Conservation (phyloP, 2,113 vertebrate genomes). For the Nibea coibor region DNA sequence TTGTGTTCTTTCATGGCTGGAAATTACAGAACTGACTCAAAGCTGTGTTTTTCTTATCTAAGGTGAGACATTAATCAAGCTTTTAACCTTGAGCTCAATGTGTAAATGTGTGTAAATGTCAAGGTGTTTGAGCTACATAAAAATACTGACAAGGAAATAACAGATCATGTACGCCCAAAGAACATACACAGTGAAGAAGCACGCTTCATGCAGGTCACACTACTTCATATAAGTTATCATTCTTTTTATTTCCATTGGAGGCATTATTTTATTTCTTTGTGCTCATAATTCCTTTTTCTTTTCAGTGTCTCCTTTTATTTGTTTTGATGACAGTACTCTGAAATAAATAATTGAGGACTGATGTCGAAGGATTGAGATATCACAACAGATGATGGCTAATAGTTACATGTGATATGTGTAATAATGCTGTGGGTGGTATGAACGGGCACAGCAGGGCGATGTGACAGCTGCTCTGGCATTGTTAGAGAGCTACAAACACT, state of each 20-base stretch:
- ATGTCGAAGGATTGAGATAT: not conserved
- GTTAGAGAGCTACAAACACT: not conserved
- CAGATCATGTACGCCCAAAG: not conserved
- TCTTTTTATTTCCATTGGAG: not conserved
- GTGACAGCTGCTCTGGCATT: not conserved
- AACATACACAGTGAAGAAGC: not conserved
- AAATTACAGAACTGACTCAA: not conserved
- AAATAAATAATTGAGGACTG: not conserved
- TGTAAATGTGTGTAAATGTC: not conserved
- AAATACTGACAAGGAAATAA: not conserved
- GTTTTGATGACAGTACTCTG: not conserved
- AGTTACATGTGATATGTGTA: not conserved
- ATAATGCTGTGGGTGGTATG: not conserved
- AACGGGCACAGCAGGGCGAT: not conserved
- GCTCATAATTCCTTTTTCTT: not conserved
- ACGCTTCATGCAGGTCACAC: not conserved
- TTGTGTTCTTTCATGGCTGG: not conserved
- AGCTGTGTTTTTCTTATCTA: not conserved
- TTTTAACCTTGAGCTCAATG: not conserved
- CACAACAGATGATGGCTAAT: not conserved
- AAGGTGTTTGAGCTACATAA: not conserved
- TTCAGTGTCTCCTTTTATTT: too few relatives aligned
- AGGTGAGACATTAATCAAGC: not conserved
- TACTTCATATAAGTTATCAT: not conserved
- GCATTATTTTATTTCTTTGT: not conserved